phyloP scores from a whole-genome alignment of 2,797 vertebrate genomes.

The Myotis pilosus region DNA sequence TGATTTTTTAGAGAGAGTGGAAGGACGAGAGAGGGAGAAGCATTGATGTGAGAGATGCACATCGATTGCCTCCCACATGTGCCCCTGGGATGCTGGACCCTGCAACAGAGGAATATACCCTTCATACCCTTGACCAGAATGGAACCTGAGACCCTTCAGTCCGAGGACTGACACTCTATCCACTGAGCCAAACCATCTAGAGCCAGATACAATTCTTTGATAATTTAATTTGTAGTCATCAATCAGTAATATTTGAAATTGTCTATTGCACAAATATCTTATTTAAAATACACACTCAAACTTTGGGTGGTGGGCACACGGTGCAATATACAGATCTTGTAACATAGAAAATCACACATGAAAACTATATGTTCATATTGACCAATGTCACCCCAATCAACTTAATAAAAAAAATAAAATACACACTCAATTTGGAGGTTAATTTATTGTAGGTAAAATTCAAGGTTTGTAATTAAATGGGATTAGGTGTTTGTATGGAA shows the following conservation, averaged over 20 bases:
- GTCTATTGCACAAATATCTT: background rate
- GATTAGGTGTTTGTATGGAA: background rate
- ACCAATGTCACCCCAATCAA: too few species aligned
- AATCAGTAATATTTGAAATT: conserved; percentile 11
- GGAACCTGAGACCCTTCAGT: too few species aligned
- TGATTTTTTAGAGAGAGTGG: background rate
- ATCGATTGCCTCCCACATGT: too few species aligned
- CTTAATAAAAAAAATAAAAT: background rate
- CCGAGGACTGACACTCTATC: too few species aligned
- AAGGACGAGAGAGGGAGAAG: background rate
- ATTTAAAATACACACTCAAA: background rate
- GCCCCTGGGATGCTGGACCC: too few species aligned
- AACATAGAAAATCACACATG: too few species aligned
- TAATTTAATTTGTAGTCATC: background rate
- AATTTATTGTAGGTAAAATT: background rate
- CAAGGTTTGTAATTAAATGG: background rate
- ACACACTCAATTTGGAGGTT: background rate
- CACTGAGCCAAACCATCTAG: background rate
- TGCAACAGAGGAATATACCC: too few species aligned
- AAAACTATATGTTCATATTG: too few species aligned
- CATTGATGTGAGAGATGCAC: too few species aligned
- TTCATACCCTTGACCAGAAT: too few species aligned
- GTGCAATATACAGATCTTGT: too few species aligned
- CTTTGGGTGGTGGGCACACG: background rate
- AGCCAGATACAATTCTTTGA: background rate